Evolutionary conservation across 2,113 vertebrate genomes (phyloP), one percentile per base, ranked within the genome.

Genomic region (Mixornis gularis): DNA sequence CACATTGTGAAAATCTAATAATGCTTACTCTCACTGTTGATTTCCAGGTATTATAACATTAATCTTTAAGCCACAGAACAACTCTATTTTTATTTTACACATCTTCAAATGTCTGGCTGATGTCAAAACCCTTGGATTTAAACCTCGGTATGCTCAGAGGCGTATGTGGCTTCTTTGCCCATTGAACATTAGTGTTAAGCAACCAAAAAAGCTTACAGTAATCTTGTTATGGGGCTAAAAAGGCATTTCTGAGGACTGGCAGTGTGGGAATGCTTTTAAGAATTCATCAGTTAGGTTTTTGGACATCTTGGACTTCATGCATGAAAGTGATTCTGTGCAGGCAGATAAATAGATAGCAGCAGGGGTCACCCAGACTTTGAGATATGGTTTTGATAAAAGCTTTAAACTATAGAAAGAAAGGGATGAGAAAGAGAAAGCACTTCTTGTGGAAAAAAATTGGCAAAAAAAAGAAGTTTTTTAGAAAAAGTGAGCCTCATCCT

Each of bases 391-490:
- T 85, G 40, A 68, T 85, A 90, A 25, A 25, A 59, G 30, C 20
- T 79, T 85, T 59, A 51, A 87, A 32, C 19, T 55, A 18, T 16
- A 36, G 32, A 70, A 60, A 44, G 36, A 62, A 73, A 58, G 19
- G 8, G 7, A 26, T 58, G 25, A 59, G 34, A 74, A 73, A 70
- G 20, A 81, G 7, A 77, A 63, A 49, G 27, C 4, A 36, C 6
- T 53, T 63, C 2, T 3, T 15, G 17, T 24, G 2, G 48, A 34
- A 48, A 63, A n/a, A 22, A 0, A 17, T 9, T 55, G 17, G 4
- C 4, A 13, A 63, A 34, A 32, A 51, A 11, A 13, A 10, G 6
- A 6, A 58, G 3, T n/a, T 68, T 7, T 53, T 74, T 29, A 41
- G 60, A 55, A 87, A 74, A 71, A 51, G 5, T 4, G 2, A 10